phyloP scores from a whole-genome alignment of 2,113 vertebrate genomes.

The Charadrius vociferus region DNA sequence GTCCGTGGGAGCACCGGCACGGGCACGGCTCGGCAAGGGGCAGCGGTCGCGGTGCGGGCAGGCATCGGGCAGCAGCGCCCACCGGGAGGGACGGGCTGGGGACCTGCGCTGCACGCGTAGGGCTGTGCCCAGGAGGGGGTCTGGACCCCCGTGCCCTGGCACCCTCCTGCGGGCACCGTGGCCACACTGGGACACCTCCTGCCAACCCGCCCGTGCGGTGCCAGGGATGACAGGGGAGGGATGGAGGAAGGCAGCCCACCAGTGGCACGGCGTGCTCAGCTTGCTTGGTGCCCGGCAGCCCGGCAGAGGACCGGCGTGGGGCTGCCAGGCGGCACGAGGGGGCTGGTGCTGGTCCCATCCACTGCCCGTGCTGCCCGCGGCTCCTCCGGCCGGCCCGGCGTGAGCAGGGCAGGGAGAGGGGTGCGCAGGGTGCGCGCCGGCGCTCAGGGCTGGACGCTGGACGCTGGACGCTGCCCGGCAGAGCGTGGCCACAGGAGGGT shows the following conservation, averaged over 20 bases:
- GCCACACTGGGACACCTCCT: background rate
- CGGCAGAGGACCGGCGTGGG: rapidly evolving
- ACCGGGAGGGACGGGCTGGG: background rate
- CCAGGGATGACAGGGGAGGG: background rate
- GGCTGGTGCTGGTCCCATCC: background rate
- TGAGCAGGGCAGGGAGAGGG: rapidly evolving
- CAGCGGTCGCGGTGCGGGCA: background rate
- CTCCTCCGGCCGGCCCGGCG: rapidly evolving
- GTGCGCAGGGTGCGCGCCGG: no score
- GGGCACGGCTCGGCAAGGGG: rapidly evolving
- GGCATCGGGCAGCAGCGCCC: background rate
- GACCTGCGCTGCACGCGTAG: background rate
- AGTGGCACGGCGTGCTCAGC: rapidly evolving
- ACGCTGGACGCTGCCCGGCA: background rate
- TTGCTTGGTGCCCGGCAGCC: rapidly evolving
- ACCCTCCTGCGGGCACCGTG: rapidly evolving
- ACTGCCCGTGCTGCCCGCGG: rapidly evolving
- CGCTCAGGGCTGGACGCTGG: background rate
- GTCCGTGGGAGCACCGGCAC: background rate
- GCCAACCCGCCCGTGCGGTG: background rate
- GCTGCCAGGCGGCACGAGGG: background rate
- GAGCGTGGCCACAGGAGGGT: background rate
- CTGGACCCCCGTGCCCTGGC: rapidly evolving
- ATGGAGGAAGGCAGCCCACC: background rate
- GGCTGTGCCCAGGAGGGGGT: background rate